Base-by-base conservation (phyloP, 2,888 invertebrate species). In the Ormyrus pomaceus region DNA sequence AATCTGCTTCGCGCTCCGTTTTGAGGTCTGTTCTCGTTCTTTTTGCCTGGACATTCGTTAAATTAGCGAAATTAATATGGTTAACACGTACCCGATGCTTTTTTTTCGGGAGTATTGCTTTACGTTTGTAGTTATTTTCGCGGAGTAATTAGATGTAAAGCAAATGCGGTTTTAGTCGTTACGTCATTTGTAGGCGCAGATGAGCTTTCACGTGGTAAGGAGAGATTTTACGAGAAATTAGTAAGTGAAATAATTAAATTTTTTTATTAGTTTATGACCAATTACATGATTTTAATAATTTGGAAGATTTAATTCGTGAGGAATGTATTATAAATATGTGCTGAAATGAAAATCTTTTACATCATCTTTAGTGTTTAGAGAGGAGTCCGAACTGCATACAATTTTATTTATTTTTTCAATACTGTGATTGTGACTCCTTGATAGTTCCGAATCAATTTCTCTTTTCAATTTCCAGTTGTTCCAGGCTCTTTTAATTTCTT, bases 401-500 rank as follows among this genome's bases (percentile, higher is more conserved):
- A 55, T 19, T 56, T 55, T 62, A n/a, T 55, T 55, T 10, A 73
- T 7, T 7, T 9, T 73, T n/a, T 75, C 74, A 8, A 58, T 50
- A 51, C 74, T 75, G 6, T 53, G 66, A 8, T 13, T 8, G 0
- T 56, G 46, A 34, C 34, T 34, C n/a, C 13, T 77, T 53, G 59
- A 48, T 2, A 59, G 7, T 59, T 72, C 61, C 2, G 61, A 53
- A 6, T 72, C 10, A 13, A 79, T 68, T 62, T 73, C 70, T 34
- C 73, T 66, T 34, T 70, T 61, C 9, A 69, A 48, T 19, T 75
- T 72, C 75, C 72, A 51, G 10, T 75, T 81, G 46, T 70, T 61
- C 76, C 68, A 69, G 51, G 65, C 61, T 46, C 79, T 62, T n/a
- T n/a, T n/a, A 2, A 79, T 6, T 59, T 73, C 79, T 8, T n/a